phyloP scores from a whole-genome alignment of 53 echinoderm and acorn worm species.

The Holothuria scabra region DNA sequence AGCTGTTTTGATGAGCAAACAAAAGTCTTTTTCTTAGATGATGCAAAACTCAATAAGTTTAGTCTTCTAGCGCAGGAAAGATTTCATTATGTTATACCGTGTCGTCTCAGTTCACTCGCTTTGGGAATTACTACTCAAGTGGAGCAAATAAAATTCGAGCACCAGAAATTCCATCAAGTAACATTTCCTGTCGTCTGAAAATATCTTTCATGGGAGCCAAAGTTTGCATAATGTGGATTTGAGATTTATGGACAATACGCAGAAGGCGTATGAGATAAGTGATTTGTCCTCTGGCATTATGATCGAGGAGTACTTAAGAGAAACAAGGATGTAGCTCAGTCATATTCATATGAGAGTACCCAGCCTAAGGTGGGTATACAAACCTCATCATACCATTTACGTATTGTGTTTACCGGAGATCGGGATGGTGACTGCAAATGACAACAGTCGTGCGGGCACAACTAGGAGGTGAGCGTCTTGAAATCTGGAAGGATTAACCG shows the following conservation, averaged over 20 bases:
- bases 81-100: constrained; percentile 21
- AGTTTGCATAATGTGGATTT: constrained; percentile 34
- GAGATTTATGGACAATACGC: constrained; percentile 19
- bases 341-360: constrained; percentile 20
- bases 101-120: constrained; percentile 20
- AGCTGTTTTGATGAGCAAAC: constrained; percentile 8
- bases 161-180: constrained; percentile 47
- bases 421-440: no score
- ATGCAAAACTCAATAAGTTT: constrained; percentile 27
- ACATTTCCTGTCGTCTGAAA: constrained; percentile 41
- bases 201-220: constrained; percentile 39
- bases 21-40: constrained; percentile 1
- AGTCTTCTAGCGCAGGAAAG: not conserved
- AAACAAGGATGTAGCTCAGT: not conserved
- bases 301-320: constrained; percentile 13
- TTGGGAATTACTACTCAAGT: constrained; percentile 40
- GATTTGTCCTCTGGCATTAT: constrained; percentile 7
- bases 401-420: no score
- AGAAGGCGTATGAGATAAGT: constrained; percentile 17
- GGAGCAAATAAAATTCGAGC: constrained; percentile 45
- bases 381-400: no score
- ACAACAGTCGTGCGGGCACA: no score
- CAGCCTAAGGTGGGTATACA: not conserved
- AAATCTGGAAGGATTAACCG: no score
- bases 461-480: no score